Evolutionary conservation across 2,113 vertebrate genomes (phyloP).

Genomic region (Lasiurus cinereus): DNA sequence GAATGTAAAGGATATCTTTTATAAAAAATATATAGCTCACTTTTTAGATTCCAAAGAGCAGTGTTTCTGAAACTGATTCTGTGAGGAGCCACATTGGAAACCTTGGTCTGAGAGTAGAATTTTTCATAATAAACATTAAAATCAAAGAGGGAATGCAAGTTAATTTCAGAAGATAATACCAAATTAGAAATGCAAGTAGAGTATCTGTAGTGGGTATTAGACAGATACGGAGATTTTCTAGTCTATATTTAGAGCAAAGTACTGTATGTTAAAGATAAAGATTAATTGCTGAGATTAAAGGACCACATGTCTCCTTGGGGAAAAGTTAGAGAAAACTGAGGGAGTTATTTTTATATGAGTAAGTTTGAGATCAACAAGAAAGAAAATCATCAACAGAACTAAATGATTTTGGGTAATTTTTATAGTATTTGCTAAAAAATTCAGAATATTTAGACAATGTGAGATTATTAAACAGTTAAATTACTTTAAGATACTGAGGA

Average conservation of each 20-base stretch:
- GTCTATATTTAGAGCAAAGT: neutral
- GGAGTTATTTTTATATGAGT: conserved; percentile 35
- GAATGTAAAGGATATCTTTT: neutral
- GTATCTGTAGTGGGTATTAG: neutral
- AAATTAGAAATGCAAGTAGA: neutral
- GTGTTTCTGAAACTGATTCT: conserved; percentile 16
- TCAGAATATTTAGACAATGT: neutral
- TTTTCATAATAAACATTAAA: conserved; percentile 26
- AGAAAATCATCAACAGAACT: neutral
- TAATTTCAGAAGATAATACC: conserved; percentile 44
- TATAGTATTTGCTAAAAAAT: conserved; percentile 18
- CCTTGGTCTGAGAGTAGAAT: neutral
- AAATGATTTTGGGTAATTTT: conserved; percentile 37
- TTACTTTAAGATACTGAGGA: neutral
- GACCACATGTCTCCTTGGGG: neutral
- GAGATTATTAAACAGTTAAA: conserved; percentile 55
- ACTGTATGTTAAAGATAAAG: neutral
- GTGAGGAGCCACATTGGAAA: neutral
- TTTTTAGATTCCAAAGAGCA: neutral
- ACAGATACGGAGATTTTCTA: conserved; percentile 9
- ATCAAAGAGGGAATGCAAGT: neutral
- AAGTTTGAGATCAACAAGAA: neutral
- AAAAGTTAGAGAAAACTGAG: neutral
- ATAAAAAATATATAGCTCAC: neutral
- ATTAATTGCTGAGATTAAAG: conserved; percentile 45